These are phyloP conservation scores for Masnerella sp. DNA, from an alignment of 2,888 invertebrate species.

Conservation along the genomic window DNA sequence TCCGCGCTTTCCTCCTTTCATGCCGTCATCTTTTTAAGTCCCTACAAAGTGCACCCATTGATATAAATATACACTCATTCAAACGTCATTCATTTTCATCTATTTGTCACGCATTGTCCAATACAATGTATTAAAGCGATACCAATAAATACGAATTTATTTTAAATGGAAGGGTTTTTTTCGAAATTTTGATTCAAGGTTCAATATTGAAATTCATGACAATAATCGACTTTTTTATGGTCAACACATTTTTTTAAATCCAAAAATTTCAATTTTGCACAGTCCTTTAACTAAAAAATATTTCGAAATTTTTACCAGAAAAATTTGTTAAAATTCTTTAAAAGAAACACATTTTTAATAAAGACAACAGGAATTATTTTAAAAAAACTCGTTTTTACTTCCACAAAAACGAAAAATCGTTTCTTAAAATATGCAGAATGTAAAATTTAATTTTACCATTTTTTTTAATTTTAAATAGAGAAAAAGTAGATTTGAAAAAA, in stretches of 20 bases:
- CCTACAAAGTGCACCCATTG: conserved; percentile 31
- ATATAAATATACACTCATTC: conserved; percentile 23
- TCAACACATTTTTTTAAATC: too few species aligned
- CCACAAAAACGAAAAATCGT: too few species aligned
- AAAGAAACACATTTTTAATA: too few species aligned
- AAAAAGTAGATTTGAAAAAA: not conserved
- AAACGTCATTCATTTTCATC: conserved; percentile 35
- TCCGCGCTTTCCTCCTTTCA: conserved; percentile 11
- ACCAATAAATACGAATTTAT: not conserved
- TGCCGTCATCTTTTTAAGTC: conserved; percentile 26
- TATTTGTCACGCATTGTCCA: conserved; percentile 28
- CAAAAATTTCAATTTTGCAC: too few species aligned
- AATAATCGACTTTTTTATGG: not conserved
- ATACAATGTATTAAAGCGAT: not conserved
- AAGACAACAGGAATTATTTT: too few species aligned
- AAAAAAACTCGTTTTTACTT: too few species aligned
- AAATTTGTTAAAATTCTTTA: too few species aligned
- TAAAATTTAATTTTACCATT: too few species aligned
- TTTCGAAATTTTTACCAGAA: too few species aligned
- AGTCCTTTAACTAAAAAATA: too few species aligned
- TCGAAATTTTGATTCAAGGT: not conserved
- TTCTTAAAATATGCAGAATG: too few species aligned
- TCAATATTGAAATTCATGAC: not conserved
- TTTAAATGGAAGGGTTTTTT: not conserved
- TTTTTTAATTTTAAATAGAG: too few species aligned